Percentiles rank a stretch among this genome's conserved stretches.
phyloP scores from a whole-genome alignment of 1,140 invertebrate species.

The Lordiphosa mommai region DNA sequence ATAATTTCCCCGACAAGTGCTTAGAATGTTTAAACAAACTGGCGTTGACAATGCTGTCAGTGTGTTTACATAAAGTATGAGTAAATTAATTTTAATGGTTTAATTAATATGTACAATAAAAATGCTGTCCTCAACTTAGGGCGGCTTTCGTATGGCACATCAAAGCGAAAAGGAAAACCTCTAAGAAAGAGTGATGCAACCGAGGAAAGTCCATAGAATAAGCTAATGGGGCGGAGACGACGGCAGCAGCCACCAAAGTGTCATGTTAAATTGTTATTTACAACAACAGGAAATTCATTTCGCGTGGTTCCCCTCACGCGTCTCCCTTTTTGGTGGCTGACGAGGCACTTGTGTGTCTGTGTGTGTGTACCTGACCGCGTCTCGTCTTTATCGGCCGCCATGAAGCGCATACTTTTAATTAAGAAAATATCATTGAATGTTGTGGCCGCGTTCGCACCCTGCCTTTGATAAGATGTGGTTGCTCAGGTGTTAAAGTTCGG shows the following conservation, averaged over 20 bases:
- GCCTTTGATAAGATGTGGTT: constrained; percentile 48
- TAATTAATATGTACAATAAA: constrained; percentile 40
- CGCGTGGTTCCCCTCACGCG: constrained; percentile 17
- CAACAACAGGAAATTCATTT: constrained; percentile 73
- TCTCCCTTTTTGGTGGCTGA: not conserved
- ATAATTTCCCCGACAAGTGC: no score
- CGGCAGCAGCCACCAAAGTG: constrained; percentile 54
- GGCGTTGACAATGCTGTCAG: constrained; percentile 6
- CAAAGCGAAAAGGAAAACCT: constrained; percentile 25
- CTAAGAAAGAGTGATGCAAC: constrained; percentile 15
- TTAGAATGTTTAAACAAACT: no score
- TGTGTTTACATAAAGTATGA: constrained; percentile 18
- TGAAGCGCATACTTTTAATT: constrained; percentile 58
- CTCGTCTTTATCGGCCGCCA: constrained; percentile 47
- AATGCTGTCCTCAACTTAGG: constrained; percentile 29
- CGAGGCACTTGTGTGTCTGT: constrained; percentile 8
- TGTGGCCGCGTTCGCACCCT: constrained; percentile 17
- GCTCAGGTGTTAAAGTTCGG: constrained; percentile 41
- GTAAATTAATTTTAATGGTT: constrained; percentile 31
- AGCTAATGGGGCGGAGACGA: constrained; percentile 23
- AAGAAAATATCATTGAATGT: constrained; percentile 61
- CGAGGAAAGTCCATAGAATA: constrained; percentile 5
- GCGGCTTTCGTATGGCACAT: constrained; percentile 24
- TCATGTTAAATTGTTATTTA: constrained; percentile 76
- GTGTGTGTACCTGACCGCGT: constrained; percentile 45